Base-by-base conservation (phyloP, 1,140 invertebrate species). In the Caerostris darwini region DNA sequence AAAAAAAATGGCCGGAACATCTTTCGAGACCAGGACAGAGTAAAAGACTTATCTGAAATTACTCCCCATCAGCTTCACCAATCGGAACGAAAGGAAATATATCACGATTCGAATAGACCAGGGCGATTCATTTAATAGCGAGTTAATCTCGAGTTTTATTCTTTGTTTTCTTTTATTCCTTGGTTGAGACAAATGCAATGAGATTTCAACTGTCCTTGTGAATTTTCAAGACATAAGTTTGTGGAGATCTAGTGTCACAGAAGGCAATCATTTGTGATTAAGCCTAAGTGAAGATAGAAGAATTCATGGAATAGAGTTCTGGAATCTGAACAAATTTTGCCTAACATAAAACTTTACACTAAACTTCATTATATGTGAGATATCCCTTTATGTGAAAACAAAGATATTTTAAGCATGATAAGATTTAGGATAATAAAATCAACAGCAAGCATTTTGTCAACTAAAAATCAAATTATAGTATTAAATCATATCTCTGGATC, bases 151-250 rank as follows among this genome's bases (percentile, higher is more conserved):
- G 34, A 34, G 34, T 34, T 34, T 34, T 34, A 34, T 34, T 34
- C 34, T 34, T 34, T 34, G 0, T 34, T 67, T 67, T n/a, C n/a
- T 67, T 14, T n/a, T 67, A 67, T 34, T 14, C 61, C 14, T 17
- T n/a, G 61, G 34, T 34, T 34, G 61, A 67, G 61, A 67, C 61
- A 67, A 67, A 67, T 67, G 61, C n/a, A 67, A n/a, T 67, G n/a
- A 67, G 61, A 67, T 67, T 67, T 17, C 61, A n/a, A 67, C 61
- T 67, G 61, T 67, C 61, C 61, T n/a, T 5, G 61, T n/a, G 61
- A 67, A 67, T n/a, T 67, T 67, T 67, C n/a, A n/a, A 67, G n/a
- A 67, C 61, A 67, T 67, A 67, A 67, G 61, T 67, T 34, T 67
- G 61, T 67, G 61, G 61, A 6, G 61, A 67, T 17, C 14, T 17